phyloP scores from a whole-genome alignment of 2,797 vertebrate species.

The Ibycter americanus region DNA sequence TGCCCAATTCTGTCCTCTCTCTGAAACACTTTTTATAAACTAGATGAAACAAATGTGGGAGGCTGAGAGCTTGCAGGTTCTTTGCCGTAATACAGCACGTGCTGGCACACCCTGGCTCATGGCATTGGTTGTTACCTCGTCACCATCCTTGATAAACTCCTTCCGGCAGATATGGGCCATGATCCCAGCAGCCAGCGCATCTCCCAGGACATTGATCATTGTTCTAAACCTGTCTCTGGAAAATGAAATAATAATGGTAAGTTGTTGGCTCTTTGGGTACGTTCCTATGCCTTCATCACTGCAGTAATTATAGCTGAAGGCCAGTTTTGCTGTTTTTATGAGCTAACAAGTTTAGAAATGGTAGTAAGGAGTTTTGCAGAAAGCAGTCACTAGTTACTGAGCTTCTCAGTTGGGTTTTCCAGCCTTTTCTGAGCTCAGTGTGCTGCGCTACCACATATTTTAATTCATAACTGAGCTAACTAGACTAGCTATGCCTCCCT shows the following conservation, averaged over 20 bases:
- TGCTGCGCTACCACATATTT: neutral
- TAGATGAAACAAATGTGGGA: neutral
- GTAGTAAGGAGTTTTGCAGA: neutral
- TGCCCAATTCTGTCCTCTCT: neutral
- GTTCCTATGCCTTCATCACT: neutral
- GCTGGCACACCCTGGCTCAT: neutral
- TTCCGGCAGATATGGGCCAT: conserved; percentile 98
- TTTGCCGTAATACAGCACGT: accelerated
- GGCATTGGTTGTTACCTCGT: conserved; percentile 78
- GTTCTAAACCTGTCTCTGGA: conserved; percentile 95
- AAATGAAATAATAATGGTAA: neutral
- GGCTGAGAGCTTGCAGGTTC: neutral
- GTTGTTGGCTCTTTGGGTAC: neutral
- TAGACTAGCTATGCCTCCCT: neutral
- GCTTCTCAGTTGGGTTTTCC: neutral
- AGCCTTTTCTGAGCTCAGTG: neutral
- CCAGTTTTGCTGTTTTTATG: neutral
- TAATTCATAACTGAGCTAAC: neutral
- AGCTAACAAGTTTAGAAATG: neutral
- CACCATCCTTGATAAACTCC: conserved; percentile 89
- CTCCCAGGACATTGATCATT: conserved; percentile 98
- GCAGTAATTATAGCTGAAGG: neutral
- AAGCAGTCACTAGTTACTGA: neutral
- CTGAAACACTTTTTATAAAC: neutral
- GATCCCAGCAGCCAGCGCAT: conserved; percentile 93